These are phyloP conservation scores for Tympanoctomys barrerae DNA, from an alignment of 2,797 vertebrate genomes.

Conservation along the genomic window DNA sequence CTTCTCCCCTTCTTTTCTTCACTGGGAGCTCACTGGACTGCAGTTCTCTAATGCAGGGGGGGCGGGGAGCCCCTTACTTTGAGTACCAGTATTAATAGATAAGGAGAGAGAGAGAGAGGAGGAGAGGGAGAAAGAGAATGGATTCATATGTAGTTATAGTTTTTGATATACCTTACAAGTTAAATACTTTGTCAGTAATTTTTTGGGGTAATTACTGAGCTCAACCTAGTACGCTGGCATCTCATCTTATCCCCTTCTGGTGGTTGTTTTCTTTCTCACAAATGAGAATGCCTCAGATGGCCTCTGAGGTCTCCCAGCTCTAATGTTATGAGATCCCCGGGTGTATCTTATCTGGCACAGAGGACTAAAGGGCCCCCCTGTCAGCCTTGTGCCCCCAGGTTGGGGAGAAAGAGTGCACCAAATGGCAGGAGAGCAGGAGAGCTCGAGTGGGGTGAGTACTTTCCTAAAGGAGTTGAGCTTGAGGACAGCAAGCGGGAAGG, in stretches of 20 bases:
- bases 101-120: not conserved
- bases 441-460: not conserved
- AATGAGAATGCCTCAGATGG: conserved; percentile 1
- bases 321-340: not conserved
- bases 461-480: conserved; percentile 38
- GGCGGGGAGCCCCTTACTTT: not conserved
- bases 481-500: conserved; percentile 57
- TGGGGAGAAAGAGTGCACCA: not conserved
- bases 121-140: not conserved
- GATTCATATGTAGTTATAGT: not conserved
- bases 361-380: not conserved
- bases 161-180: conserved; percentile 19
- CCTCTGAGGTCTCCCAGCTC: not conserved
- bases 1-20: no score
- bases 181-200: not conserved
- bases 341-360: not conserved
- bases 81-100: not conserved
- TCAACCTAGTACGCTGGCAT: not conserved
- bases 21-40: not conserved
- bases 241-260: not conserved
- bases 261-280: not conserved
- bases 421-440: not conserved
- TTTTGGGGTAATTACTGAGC: not conserved
- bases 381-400: not conserved
- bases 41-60: not conserved